Base-by-base conservation (phyloP, 2,113 vertebrate species). In the Nycticorax nycticorax region DNA sequence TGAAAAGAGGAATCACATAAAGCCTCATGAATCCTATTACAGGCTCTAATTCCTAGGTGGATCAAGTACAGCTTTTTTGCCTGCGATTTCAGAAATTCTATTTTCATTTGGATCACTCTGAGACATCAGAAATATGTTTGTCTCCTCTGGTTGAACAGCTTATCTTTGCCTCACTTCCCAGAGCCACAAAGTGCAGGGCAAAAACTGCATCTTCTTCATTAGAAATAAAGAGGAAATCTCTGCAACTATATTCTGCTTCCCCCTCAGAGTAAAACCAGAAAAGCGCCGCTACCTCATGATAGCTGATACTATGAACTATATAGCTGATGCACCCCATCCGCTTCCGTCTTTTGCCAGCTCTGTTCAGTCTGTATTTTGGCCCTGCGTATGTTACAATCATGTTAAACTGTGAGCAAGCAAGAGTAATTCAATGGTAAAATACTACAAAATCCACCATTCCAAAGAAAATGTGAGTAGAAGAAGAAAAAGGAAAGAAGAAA, bases 321-420 rank as follows among this genome's bases (percentile, higher is more conserved):
- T 8, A 69, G 59, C 5, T n/a, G 27, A 45, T 30, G 5, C 2
- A 1, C 10, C 5, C 8, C 15, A 24, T 14, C 30, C 14, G 3
- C 23, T 69, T 69, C 39, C 88, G 24, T 5, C 30, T 60, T 85
- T 23, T 83, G 21, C 33, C 67, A 79, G 33, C 35, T 88, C 27
- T 73, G 30, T 45, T 55, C n/a, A 20, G 22, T 15, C 71, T 56
- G 0, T 35, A 14, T 56, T 66, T 71, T 64, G 17, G 53, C 15
- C 19, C n/a, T 56, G 10, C 6, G 6, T 69, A 8, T 37, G 33
- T 41, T 63, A 30, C 10, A 45, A 22, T 16, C 35, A 22, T 4
- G 11, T 55, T 41, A 59, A 86, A 52, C 10, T 14, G 16, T 53
- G 41, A 80, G 37, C 19, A 69, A 82, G 33, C 1, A 7, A 15